phyloP scores from a whole-genome alignment of 1,140 invertebrate species.

The Cyclina sinensis region DNA sequence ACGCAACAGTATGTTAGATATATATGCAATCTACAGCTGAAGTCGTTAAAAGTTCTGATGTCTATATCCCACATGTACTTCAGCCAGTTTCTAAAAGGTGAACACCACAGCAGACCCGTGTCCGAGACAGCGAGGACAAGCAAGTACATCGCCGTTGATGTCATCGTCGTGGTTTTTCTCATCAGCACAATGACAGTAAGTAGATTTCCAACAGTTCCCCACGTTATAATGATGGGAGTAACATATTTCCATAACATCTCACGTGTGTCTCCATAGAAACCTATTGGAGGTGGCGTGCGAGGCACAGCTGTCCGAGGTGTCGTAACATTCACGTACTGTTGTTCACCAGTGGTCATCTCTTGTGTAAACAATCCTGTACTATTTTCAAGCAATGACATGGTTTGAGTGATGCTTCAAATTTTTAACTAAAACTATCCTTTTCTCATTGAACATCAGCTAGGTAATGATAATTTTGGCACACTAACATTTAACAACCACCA shows the following conservation, averaged over 20 bases:
- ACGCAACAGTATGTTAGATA: constrained; percentile 67
- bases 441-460: no score
- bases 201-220: background rate
- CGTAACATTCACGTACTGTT: no score
- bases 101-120: constrained; percentile 67
- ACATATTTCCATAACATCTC: background rate
- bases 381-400: no score
- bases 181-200: background rate
- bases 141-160: constrained; percentile 63
- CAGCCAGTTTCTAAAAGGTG: constrained; percentile 74
- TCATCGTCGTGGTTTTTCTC: background rate
- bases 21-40: constrained; percentile 67
- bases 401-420: no score
- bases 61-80: constrained; percentile 65
- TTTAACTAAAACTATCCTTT: no score
- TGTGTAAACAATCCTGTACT: no score
- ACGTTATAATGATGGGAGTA: background rate
- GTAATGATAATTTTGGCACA: no score
- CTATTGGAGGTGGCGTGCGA: background rate
- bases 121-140: constrained; percentile 72
- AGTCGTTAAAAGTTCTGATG: constrained; percentile 44
- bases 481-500: no score
- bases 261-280: background rate
- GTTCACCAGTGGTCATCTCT: no score
- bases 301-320: no score